These are phyloP conservation scores for Nannoperca obscura DNA, from an alignment of 2,797 vertebrate genomes.

Conservation along the genomic window DNA sequence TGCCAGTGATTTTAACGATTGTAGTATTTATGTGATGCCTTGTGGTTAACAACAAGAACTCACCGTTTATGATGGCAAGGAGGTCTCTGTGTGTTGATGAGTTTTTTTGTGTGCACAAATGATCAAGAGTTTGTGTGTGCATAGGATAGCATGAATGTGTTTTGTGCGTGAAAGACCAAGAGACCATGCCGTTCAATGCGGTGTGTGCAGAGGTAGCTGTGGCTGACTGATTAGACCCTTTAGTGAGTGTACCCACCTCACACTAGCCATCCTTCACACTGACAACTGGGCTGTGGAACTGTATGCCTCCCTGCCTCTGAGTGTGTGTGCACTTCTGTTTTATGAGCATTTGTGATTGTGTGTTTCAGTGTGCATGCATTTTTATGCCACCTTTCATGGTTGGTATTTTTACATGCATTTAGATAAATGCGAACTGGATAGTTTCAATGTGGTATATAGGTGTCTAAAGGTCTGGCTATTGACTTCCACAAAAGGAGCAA, in stretches of 20 bases:
- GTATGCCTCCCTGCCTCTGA: constrained; percentile 25
- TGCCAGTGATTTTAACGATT: constrained; percentile 47
- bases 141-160: not conserved
- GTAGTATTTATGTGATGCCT: constrained; percentile 11
- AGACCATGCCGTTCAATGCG: constrained; percentile 9
- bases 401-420: not conserved
- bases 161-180: not conserved
- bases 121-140: constrained; percentile 16
- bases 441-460: not conserved
- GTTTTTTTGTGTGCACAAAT: not conserved
- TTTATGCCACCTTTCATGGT: not conserved
- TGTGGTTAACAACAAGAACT: constrained; percentile 22
- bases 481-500: not conserved
- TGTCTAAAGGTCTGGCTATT: not conserved
- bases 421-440: not conserved
- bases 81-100: constrained; percentile 5
- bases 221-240: constrained; percentile 70
- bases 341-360: constrained; percentile 14
- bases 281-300: constrained; percentile 54
- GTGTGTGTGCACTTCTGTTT: constrained; percentile 24
- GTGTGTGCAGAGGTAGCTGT: constrained; percentile 38
- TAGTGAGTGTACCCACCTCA: constrained; percentile 68
- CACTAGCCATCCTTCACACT: constrained; percentile 64
- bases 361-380: not conserved
- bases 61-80: not conserved